phyloP scores from a whole-genome alignment of 2,113 vertebrate genomes.

The Malurus elegans region DNA sequence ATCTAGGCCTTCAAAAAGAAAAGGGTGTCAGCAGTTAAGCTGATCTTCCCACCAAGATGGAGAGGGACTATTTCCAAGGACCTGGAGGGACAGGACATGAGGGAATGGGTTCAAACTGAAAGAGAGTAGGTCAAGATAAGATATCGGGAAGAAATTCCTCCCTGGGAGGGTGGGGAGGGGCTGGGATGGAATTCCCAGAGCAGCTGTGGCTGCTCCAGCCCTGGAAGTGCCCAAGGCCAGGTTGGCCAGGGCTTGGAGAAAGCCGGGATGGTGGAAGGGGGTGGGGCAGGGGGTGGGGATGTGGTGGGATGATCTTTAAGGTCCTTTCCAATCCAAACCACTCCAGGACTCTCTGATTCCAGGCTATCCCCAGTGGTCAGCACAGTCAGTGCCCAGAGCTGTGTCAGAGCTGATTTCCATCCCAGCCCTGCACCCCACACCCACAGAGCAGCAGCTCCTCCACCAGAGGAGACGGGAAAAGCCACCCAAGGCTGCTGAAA shows the following conservation, averaged over 20 bases:
- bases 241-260: fast-evolving
- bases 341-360: neutral
- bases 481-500: neutral
- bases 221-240: neutral
- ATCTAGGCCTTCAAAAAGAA: neutral
- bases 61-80: neutral
- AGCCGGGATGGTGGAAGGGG: fast-evolving
- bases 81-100: neutral
- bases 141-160: neutral
- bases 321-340: too few relatives aligned
- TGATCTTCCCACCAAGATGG: neutral
- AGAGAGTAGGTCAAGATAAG: neutral
- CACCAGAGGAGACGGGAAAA: neutral
- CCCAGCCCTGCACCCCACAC: neutral
- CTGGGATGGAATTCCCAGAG: neutral
- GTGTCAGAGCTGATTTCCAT: neutral
- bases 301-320: neutral
- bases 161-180: neutral
- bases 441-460: neutral
- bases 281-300: neutral
- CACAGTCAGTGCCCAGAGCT: neutral
- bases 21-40: neutral
- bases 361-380: fast-evolving
- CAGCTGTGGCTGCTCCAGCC: neutral
- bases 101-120: neutral